phyloP scores from a whole-genome alignment of 2,113 vertebrate species.

The Proterorhinus semilunaris region DNA sequence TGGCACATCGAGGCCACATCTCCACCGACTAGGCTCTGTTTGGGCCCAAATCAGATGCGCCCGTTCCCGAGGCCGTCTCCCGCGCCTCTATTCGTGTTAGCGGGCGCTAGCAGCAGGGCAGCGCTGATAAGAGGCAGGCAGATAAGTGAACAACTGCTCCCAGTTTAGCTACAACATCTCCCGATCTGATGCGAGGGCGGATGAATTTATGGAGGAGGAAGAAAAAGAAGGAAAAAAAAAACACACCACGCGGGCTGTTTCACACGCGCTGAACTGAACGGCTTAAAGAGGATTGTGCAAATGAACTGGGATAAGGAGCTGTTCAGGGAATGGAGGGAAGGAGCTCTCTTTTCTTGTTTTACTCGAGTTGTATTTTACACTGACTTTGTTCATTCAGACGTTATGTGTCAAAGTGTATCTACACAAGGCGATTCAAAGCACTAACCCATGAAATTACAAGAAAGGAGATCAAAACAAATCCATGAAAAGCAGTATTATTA shows the following conservation, averaged over 20 bases:
- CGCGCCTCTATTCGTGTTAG: background rate
- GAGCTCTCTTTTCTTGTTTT: too few species aligned
- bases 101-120: background rate
- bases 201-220: conserved; percentile 11
- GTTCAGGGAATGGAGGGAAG: too few species aligned
- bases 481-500: too few species aligned
- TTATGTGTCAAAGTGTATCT: too few species aligned
- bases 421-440: too few species aligned
- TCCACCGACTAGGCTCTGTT: background rate
- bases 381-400: too few species aligned
- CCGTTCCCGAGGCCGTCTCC: background rate
- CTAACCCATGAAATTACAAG: too few species aligned
- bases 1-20: background rate
- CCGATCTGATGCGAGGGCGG: conserved; percentile 28
- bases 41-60: background rate
- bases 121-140: background rate
- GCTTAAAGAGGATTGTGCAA: background rate
- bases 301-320: background rate
- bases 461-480: too few species aligned
- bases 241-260: background rate
- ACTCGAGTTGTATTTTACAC: too few species aligned
- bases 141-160: conserved; percentile 4
- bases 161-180: conserved; percentile 5
- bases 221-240: background rate
- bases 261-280: background rate